Evolutionary conservation across 30 jellyfish, hydroid and myxozoan species (phyloP), one percentile per base, ranked within the genome.

Genomic region (Hydra vulgaris): DNA sequence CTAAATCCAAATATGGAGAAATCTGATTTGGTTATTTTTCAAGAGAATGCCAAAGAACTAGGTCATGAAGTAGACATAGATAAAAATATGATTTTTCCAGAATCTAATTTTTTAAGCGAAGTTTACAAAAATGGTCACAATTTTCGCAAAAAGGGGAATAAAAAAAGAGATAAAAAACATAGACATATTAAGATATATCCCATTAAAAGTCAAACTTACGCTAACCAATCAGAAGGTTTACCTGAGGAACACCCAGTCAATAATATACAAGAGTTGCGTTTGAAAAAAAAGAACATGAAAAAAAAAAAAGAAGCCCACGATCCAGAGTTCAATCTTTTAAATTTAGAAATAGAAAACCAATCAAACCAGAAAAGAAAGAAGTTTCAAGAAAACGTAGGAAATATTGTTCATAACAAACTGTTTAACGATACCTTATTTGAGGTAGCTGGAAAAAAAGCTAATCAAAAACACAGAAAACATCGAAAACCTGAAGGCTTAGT

Each of bases 251-350:
- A 68, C 8, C 16, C 27, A n/a, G 8, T 23, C 7, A 8, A 15
- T 23, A 40, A 40, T 40, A 40, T 68, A n/a, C 75, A 68, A 68
- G 75, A 68, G 27, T 23, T 68, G 8, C 4, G 26, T 68, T 3
- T 23, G 16, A 20, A 68, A 68, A 15, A 68, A 68, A 15, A 23
- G 15, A 68, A 68, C 25, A 40, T 40, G 12, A 68, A 3, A 68
- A 68, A 68, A 68, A 23, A 68, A 68, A 23, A 68, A 68, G 15
- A 7, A 40, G 61, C 12, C 12, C 61, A 40, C 27, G 75, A 68
- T n/a, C 26, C 75, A 23, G 75, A 68, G 16, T 68, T 68, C 27
- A 68, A 68, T 23, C 27, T 68, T 68, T 68, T 68, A 68, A 68
- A 20, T n/a, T 7, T 23, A 20, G 75, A 68, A 8, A 5, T 3